These are phyloP conservation scores for Dicyrtomina minuta DNA, from an alignment of 2,888 invertebrate species.

Conservation along the genomic window DNA sequence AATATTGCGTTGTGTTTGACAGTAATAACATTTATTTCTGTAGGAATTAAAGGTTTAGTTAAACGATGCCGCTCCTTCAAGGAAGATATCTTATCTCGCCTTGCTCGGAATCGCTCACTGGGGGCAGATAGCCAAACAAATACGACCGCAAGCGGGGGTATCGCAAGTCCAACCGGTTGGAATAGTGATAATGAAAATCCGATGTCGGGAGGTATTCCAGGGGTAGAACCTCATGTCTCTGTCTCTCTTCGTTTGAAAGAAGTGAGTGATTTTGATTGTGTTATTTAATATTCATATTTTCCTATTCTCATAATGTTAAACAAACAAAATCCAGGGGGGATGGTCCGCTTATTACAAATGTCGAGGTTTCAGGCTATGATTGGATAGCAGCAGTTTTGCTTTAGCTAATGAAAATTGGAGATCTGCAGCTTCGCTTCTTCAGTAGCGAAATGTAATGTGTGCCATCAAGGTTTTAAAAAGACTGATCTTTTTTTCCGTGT, in stretches of 20 bases:
- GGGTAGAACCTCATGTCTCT: slow-evolving; percentile 40
- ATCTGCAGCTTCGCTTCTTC: too few relatives aligned
- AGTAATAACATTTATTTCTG: background rate
- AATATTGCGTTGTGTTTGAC: background rate
- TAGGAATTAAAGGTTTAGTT: slow-evolving; percentile 53
- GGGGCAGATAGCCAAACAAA: slow-evolving; percentile 35
- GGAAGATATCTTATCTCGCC: slow-evolving; percentile 51
- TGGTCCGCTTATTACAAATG: too few relatives aligned
- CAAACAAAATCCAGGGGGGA: too few relatives aligned
- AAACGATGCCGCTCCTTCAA: slow-evolving; percentile 53
- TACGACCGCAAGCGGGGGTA: slow-evolving; percentile 23
- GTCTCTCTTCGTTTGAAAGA: slow-evolving; percentile 51
- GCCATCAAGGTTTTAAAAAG: too few relatives aligned
- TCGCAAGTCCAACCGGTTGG: slow-evolving; percentile 20
- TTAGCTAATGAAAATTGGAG: too few relatives aligned
- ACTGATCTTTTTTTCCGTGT: too few relatives aligned
- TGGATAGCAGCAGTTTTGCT: too few relatives aligned
- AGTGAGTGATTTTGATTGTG: slow-evolving; percentile 23
- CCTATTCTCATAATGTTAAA: too few relatives aligned
- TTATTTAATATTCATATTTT: background rate
- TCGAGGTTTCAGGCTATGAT: too few relatives aligned
- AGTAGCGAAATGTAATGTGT: too few relatives aligned
- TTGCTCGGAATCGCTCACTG: slow-evolving; percentile 50
- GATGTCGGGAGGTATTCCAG: slow-evolving; percentile 15
- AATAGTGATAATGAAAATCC: slow-evolving; percentile 14